These are phyloP conservation scores for Coranthus polyacanthus DNA, from an alignment of 2,797 vertebrate species.

Conservation along the genomic window DNA sequence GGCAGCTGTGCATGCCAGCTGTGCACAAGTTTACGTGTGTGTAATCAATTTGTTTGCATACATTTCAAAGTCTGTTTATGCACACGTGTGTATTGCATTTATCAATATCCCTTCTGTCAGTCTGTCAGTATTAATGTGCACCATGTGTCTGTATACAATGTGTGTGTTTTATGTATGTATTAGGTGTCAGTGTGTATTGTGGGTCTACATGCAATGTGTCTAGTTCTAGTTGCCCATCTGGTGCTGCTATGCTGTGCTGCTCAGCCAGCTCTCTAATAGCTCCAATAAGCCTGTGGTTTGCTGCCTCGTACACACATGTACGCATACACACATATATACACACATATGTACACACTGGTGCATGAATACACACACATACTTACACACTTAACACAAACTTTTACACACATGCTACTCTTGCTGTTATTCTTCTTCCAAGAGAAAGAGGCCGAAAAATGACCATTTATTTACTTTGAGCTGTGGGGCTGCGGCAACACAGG, in stretches of 20 bases:
- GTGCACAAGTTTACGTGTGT: constrained; percentile 66
- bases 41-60: constrained; percentile 78
- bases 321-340: constrained; percentile 38
- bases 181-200: constrained; percentile 43
- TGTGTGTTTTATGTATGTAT: constrained; percentile 51
- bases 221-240: constrained; percentile 83
- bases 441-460: constrained; percentile 82
- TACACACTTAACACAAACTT: constrained; percentile 65
- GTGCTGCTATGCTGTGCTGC: constrained; percentile 80
- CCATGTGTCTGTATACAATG: constrained; percentile 60
- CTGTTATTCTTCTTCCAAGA: constrained; percentile 82
- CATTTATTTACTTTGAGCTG: constrained; percentile 84
- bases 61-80: constrained; percentile 79
- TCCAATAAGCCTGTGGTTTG: constrained; percentile 88
- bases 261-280: constrained; percentile 85
- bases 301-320: constrained; percentile 74
- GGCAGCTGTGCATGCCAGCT: constrained; percentile 66
- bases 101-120: constrained; percentile 72
- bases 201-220: constrained; percentile 62
- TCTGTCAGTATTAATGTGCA: constrained; percentile 71
- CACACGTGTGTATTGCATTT: constrained; percentile 61
- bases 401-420: constrained; percentile 72
- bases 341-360: not conserved
- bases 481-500: constrained; percentile 68
- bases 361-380: constrained; percentile 32